Evolutionary conservation across 2,113 vertebrate species (phyloP).

Genomic region (Chloroceryle aenea): DNA sequence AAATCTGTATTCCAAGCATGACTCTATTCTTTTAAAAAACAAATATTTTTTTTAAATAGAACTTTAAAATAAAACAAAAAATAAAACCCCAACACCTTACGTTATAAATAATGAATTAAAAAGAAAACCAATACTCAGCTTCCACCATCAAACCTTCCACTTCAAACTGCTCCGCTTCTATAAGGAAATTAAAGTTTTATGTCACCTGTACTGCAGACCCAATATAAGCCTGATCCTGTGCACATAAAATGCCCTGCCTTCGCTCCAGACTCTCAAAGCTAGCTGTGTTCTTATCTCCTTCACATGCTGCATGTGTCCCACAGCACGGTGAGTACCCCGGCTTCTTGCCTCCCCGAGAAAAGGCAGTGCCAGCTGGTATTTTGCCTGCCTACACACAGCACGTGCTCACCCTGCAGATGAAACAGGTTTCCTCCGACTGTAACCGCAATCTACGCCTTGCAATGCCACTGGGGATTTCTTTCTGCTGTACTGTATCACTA

Average conservation of each 20-base stretch:
- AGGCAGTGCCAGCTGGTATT: neutral
- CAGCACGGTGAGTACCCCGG: neutral
- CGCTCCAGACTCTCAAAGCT: neutral
- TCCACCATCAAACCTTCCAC: neutral
- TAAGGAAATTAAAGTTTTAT: constrained; percentile 19
- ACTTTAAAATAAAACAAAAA: neutral
- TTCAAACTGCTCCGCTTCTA: constrained; percentile 3
- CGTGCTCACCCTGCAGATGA: neutral
- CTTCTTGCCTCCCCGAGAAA: neutral
- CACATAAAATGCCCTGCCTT: neutral
- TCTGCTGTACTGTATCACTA: fast-evolving
- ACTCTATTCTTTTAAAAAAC: neutral
- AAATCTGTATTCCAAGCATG: neutral
- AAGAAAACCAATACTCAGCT: neutral
- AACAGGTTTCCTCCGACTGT: neutral
- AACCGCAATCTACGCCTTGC: neutral
- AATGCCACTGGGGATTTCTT: neutral
- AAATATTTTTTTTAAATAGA: neutral
- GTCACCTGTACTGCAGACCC: neutral
- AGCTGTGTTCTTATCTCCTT: neutral
- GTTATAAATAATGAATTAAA: constrained; percentile 22
- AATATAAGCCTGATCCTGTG: neutral
- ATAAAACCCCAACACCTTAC: neutral
- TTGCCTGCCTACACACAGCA: neutral
- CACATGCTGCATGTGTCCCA: neutral